These are phyloP conservation scores for Priapulus caudatus DNA, from an alignment of 2,888 invertebrate species.

Conservation along the genomic window DNA sequence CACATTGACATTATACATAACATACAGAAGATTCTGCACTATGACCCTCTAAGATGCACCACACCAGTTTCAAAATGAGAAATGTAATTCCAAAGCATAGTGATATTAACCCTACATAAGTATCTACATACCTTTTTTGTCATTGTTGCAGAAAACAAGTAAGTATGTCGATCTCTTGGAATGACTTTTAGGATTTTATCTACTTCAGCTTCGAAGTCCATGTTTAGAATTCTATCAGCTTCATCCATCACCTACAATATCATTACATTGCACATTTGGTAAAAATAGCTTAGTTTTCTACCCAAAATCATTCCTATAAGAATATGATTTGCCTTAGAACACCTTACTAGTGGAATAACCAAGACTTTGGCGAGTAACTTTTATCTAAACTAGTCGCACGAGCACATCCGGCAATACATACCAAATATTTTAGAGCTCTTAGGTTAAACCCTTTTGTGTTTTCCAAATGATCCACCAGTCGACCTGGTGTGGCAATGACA, in stretches of 20 bases:
- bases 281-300: no score
- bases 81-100: no score
- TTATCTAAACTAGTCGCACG: no score
- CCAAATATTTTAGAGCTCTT: constrained; percentile 72
- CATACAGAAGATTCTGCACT: no score
- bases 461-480: constrained; percentile 87
- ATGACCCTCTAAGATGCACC: no score
- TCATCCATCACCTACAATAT: constrained; percentile 79
- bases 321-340: no score
- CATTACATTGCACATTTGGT: no score
- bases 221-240: constrained; percentile 93
- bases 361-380: no score
- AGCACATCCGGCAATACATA: constrained; percentile 44
- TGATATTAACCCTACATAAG: no score
- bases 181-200: constrained; percentile 87
- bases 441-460: constrained; percentile 96
- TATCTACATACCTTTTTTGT: constrained; percentile 55
- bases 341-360: no score
- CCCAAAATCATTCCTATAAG: no score
- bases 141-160: constrained; percentile 97
- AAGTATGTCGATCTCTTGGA: constrained; percentile 79
- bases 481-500: constrained; percentile 68
- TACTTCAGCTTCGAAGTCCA: constrained; percentile 94
- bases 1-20: constrained; percentile 6
- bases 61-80: no score